These are phyloP conservation scores for Ashinkailepas kermadecensis DNA, from an alignment of 2,888 invertebrate genomes.

Conservation along the genomic window DNA sequence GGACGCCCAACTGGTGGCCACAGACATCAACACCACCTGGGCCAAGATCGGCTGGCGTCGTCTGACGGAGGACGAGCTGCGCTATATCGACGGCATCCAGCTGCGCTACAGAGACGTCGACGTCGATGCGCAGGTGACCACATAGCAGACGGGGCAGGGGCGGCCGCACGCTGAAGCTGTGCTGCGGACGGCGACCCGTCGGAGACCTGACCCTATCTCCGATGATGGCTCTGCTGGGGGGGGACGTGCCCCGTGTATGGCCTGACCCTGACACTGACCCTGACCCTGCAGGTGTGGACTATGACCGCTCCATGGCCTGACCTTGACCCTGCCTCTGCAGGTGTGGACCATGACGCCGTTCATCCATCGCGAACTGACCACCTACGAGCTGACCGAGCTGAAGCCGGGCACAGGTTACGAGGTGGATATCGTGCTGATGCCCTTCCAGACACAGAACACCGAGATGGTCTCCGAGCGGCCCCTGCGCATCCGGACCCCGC, in stretches of 20 bases:
- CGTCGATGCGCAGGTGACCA: constrained; percentile 41
- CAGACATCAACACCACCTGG: constrained; percentile 69
- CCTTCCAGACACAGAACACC: constrained; percentile 63
- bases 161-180: no score
- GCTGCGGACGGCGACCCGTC: no score
- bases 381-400: constrained; percentile 67
- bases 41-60: constrained; percentile 73
- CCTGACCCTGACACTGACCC: no score
- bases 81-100: constrained; percentile 80
- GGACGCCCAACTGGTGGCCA: constrained; percentile 63
- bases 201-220: no score
- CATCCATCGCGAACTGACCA: constrained; percentile 71
- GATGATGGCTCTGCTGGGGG: no score
- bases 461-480: constrained; percentile 65
- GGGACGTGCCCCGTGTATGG: no score
- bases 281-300: no score
- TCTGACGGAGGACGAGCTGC: constrained; percentile 68
- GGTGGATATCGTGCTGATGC: constrained; percentile 72
- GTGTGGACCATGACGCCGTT: constrained; percentile 77
- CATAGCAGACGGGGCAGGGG: no score
- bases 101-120: constrained; percentile 73
- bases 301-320: no score
- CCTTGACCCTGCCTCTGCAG: constrained; percentile 37
- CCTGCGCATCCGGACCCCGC: constrained; percentile 61
- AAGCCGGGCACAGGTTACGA: constrained; percentile 72